These are phyloP conservation scores for Campoletis sonorensis DNA, from an alignment of 1,140 invertebrate species.

Conservation along the genomic window DNA sequence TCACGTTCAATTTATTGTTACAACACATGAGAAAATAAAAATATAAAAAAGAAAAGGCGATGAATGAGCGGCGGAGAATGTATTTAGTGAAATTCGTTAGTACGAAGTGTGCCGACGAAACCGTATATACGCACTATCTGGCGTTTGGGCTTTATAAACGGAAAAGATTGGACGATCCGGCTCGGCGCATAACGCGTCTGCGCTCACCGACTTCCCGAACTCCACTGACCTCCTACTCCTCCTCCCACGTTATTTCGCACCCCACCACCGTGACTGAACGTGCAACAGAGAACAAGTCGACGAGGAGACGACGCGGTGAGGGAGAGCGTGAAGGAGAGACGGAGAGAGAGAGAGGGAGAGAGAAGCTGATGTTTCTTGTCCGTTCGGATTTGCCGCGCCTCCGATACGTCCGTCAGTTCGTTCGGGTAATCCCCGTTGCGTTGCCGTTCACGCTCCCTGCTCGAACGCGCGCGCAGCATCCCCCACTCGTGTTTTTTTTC, in stretches of 20 bases:
- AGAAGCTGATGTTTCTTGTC: background rate
- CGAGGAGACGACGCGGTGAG: background rate
- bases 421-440: conserved; percentile 14
- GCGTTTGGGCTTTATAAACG: conserved; percentile 23
- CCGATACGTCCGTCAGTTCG: conserved; percentile 6
- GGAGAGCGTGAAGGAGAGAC: conserved; percentile 6
- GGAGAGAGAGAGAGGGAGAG: background rate
- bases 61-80: background rate
- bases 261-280: conserved; percentile 58
- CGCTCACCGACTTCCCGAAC: conserved; percentile 76
- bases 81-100: background rate
- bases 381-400: conserved; percentile 7
- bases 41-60: background rate
- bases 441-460: background rate
- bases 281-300: background rate
- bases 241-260: conserved; percentile 71
- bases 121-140: conserved; percentile 35
- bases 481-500: background rate
- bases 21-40: background rate
- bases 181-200: conserved; percentile 73
- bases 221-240: conserved; percentile 72
- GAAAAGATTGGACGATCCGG: conserved; percentile 40
- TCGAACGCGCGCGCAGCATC: background rate
- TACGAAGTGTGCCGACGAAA: conserved; percentile 15
- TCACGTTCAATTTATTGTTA: background rate